These are phyloP conservation scores for Xanthorhoe spadicearia DNA, from an alignment of 2,888 invertebrate species.

Conservation along the genomic window DNA sequence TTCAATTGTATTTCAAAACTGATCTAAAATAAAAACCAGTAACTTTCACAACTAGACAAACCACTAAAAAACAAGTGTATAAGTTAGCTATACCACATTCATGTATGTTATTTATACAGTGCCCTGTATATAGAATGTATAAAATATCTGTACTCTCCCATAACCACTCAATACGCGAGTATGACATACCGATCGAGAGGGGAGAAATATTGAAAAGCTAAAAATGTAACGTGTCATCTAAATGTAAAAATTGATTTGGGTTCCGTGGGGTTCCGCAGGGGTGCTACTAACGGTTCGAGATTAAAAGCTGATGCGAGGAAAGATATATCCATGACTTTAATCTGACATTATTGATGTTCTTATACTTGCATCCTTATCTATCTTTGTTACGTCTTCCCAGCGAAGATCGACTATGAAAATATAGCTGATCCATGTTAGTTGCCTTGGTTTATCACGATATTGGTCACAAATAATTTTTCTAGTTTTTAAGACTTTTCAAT, in stretches of 20 bases:
- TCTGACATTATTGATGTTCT: background rate
- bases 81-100: no score
- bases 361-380: background rate
- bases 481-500: no score
- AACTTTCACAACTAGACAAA: no score
- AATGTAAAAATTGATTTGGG: constrained; percentile 59
- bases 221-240: constrained; percentile 57
- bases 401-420: no score
- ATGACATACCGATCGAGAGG: constrained; percentile 31
- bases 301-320: constrained; percentile 21
- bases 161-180: constrained; percentile 32
- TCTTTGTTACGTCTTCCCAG: no score
- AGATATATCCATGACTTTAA: constrained; percentile 3
- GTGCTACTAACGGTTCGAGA: constrained; percentile 32
- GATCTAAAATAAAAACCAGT: no score
- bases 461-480: no score
- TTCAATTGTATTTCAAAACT: no score
- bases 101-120: background rate
- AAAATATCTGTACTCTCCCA: constrained; percentile 12
- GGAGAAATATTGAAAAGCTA: constrained; percentile 56
- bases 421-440: no score
- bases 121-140: background rate
- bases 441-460: no score
- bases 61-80: no score
- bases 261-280: constrained; percentile 38